These are phyloP conservation scores for Myrmecobius fasciatus DNA, from an alignment of 2,113 vertebrate species.

Conservation along the genomic window DNA sequence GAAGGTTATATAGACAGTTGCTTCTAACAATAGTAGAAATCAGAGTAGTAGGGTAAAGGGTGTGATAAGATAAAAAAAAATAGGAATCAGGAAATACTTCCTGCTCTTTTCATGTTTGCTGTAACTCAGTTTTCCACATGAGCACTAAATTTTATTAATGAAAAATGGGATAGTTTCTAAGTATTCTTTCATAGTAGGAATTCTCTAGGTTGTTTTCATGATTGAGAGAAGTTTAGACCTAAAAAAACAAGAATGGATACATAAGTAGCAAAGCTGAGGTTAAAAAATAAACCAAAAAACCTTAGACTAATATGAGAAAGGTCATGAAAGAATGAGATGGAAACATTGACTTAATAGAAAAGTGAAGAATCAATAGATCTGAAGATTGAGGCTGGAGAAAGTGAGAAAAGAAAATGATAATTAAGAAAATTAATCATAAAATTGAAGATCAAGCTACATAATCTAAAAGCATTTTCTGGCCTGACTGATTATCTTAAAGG, in stretches of 20 bases:
- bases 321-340: background rate
- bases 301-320: conserved; percentile 16
- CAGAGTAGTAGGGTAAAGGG: background rate
- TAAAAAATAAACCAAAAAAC: background rate
- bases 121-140: background rate
- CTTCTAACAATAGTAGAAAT: background rate
- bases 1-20: background rate
- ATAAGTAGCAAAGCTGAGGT: conserved; percentile 3
- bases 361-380: background rate
- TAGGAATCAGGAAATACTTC: background rate
- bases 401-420: background rate
- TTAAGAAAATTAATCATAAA: conserved; percentile 19
- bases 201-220: conserved; percentile 22
- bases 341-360: background rate
- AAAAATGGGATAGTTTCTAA: conserved; percentile 9
- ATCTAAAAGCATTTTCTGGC: conserved; percentile 18
- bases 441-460: background rate
- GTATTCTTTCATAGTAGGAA: background rate
- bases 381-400: background rate
- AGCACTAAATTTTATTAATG: conserved; percentile 26
- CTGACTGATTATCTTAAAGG: conserved; percentile 43
- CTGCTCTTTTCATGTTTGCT: background rate
- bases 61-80: too few species aligned
- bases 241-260: conserved; percentile 4
- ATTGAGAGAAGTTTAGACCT: conserved; percentile 16